Conservation (phyloP, 1,140 invertebrate genomes). For the Onthophagus taurus region DNA sequence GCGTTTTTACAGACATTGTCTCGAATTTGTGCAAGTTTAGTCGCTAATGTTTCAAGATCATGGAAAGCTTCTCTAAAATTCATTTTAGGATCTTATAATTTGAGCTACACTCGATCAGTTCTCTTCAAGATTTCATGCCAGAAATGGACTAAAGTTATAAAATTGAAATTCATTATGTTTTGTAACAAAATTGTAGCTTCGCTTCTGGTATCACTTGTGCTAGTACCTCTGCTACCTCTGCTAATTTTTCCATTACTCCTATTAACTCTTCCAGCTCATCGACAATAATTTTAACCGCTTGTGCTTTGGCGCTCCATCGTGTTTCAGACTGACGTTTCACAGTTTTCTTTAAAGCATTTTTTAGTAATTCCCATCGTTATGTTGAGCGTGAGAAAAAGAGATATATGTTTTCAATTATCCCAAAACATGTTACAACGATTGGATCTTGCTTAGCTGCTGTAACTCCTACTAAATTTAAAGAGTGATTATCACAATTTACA, state of each 20-base stretch:
- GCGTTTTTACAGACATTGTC: not conserved
- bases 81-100: constrained; percentile 1
- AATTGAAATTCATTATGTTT: constrained; percentile 10
- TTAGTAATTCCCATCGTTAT: not conserved
- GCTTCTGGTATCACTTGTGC: constrained; percentile 21
- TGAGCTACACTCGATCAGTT: constrained; percentile 4
- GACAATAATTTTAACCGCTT: not conserved
- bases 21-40: not conserved
- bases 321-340: not conserved
- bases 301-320: not conserved
- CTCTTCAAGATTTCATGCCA: constrained; percentile 12
- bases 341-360: too few species aligned
- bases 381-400: not conserved
- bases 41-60: constrained; percentile 12
- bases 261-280: not conserved
- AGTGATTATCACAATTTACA: constrained; percentile 1
- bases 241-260: not conserved
- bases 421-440: constrained; percentile 1
- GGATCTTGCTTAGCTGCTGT: not conserved
- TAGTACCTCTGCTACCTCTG: not conserved
- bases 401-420: constrained; percentile 1
- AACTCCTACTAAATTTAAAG: not conserved
- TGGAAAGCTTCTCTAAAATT: constrained; percentile 3
- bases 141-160: constrained; percentile 12
- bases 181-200: constrained; percentile 10